Conservation (phyloP, 2,797 vertebrate genomes). For the Xenopus petersii region DNA sequence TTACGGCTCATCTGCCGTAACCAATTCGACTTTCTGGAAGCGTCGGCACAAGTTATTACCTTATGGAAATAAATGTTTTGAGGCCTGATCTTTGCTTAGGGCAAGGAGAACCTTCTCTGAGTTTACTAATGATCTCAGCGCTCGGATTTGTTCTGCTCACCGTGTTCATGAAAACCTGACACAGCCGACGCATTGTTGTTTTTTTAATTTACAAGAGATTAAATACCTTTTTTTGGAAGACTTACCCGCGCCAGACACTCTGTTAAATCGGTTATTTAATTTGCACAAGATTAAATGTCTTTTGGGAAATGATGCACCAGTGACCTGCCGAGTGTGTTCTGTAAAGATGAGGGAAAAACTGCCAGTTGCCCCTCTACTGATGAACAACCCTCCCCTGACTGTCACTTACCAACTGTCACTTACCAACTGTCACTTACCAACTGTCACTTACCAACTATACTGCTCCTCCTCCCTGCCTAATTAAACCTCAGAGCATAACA, state of each 20-base stretch:
- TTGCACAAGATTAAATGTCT: constrained; percentile 40
- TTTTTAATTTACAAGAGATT: constrained; percentile 45
- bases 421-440: no score
- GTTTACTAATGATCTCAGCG: constrained; percentile 47
- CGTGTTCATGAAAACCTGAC: constrained; percentile 34
- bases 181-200: constrained; percentile 5
- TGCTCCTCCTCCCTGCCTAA: no score
- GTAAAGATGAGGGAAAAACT: not conserved
- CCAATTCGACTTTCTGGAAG: constrained; percentile 60
- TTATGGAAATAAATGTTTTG: constrained; percentile 54
- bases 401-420: no score
- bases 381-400: no score
- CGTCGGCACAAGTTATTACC: constrained; percentile 44
- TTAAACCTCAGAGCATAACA: no score
- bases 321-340: constrained; percentile 16
- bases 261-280: constrained; percentile 40
- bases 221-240: constrained; percentile 24
- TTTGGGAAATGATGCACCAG: constrained; percentile 26
- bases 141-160: constrained; percentile 60
- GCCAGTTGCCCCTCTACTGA: no score
- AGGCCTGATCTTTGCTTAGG: no score
- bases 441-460: no score
- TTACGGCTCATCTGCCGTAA: constrained; percentile 56
- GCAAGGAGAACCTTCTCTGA: no score
- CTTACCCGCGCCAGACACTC: constrained; percentile 5